A percentile compares a stretch with the other conserved stretches of the same genome.
These are phyloP conservation scores for Garrulus glandarius DNA, from an alignment of 2,797 vertebrate species.

Conservation along the genomic window DNA sequence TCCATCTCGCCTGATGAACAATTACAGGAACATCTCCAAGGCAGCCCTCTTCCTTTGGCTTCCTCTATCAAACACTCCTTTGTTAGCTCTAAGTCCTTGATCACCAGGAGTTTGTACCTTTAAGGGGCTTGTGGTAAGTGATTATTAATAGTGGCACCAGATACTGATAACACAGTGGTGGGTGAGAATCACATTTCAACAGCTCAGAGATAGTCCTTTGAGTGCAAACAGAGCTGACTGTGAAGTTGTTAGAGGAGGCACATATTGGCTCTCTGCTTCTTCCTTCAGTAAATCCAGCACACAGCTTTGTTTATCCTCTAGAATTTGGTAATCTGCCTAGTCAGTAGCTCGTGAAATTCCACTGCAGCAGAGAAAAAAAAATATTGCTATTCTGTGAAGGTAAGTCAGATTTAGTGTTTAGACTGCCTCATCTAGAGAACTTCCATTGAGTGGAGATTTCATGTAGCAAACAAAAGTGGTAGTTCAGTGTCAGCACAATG, in stretches of 20 bases:
- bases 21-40: constrained; percentile 47
- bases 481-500: background rate
- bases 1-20: constrained; percentile 26
- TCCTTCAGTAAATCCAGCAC: constrained; percentile 35
- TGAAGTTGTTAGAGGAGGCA: background rate
- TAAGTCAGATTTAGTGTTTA: background rate
- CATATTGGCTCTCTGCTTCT: constrained; percentile 7
- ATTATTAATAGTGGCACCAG: constrained; percentile 42
- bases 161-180: constrained; percentile 27
- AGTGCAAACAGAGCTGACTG: constrained; percentile 5
- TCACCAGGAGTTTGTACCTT: constrained; percentile 40
- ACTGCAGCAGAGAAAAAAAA: constrained; percentile 37
- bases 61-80: constrained; percentile 30
- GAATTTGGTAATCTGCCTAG: constrained; percentile 57
- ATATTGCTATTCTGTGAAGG: background rate
- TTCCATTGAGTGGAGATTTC: background rate
- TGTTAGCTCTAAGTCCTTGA: background rate
- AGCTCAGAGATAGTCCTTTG: constrained; percentile 26
- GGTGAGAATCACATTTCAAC: constrained; percentile 39
- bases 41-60: constrained; percentile 35
- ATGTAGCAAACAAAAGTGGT: background rate
- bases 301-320: constrained; percentile 51
- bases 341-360: constrained; percentile 57
- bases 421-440: background rate
- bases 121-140: constrained; percentile 46